A percentile compares a stretch with the other conserved stretches of the same genome.
These are phyloP conservation scores for Macrophya annulata DNA, from an alignment of 2,888 invertebrate species.

Conservation along the genomic window DNA sequence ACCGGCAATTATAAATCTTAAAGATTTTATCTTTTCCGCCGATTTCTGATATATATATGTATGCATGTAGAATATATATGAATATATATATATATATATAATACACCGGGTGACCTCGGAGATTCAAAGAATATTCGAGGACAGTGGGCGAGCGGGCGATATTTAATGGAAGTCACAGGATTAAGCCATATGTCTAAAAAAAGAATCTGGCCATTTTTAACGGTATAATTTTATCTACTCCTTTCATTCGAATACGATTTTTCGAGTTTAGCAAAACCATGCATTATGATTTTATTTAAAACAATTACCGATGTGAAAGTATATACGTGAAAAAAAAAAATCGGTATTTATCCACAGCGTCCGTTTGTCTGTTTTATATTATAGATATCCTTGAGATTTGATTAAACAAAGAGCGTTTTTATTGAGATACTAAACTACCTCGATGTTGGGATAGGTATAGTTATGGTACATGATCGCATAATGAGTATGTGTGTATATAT, in stretches of 20 bases:
- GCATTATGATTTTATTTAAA: no score
- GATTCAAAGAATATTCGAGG: slow-evolving; percentile 72
- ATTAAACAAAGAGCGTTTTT: slow-evolving; percentile 35
- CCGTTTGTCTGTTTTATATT: neutral
- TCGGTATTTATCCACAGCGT: slow-evolving; percentile 13
- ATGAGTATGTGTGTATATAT: neutral
- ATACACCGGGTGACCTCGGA: slow-evolving; percentile 74
- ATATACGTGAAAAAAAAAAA: neutral
- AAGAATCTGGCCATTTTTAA: neutral
- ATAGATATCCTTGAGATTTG: slow-evolving; percentile 39
- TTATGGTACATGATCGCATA: neutral
- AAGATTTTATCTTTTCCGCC: neutral
- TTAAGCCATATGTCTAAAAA: neutral
- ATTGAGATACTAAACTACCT: neutral
- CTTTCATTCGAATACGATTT: neutral
- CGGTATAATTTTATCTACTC: neutral
- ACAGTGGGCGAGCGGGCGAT: slow-evolving; percentile 71
- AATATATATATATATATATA: slow-evolving; percentile 33
- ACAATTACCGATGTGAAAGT: slow-evolving; percentile 17
- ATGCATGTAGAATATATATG: neutral
- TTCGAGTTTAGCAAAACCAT: no score
- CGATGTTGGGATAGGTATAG: neutral
- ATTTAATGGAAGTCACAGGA: neutral
- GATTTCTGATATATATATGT: neutral
- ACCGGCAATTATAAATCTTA: neutral